Percentiles rank a stretch among this genome's conserved stretches.
Conservation (phyloP, 2,888 invertebrate species). For the Heliconius ismenius region DNA sequence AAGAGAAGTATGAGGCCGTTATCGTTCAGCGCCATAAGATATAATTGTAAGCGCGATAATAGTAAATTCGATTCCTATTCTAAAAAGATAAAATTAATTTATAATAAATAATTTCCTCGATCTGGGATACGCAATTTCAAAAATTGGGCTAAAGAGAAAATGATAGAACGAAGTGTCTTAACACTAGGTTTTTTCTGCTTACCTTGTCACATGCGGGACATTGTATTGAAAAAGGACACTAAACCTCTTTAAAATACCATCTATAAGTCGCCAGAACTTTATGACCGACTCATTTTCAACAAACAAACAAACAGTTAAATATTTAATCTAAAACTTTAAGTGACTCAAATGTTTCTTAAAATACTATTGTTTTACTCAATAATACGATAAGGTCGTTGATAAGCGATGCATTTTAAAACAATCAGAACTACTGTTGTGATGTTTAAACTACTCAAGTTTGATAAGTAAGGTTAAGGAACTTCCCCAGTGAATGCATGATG, state of each 20-base stretch:
- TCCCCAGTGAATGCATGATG: conserved; percentile 54
- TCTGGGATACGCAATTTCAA: no score
- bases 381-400: conserved; percentile 69
- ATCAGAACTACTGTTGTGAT: conserved; percentile 56
- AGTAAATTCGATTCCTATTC: neutral
- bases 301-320: conserved; percentile 1
- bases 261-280: conserved; percentile 1
- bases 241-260: conserved; percentile 7
- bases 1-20: neutral
- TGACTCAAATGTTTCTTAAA: conserved; percentile 50
- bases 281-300: conserved; percentile 7
- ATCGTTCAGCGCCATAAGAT: accelerated
- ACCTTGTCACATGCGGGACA: neutral
- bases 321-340: conserved; percentile 34
- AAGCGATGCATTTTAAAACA: conserved; percentile 68
- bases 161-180: no score
- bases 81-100: no score
- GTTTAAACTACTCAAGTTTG: conserved; percentile 55
- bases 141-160: neutral
- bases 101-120: no score
- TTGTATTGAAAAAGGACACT: neutral
- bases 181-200: no score
- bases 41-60: no score
- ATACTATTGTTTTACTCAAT: conserved; percentile 52
- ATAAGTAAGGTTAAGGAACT: conserved; percentile 63